Evolutionary conservation across 2,113 vertebrate genomes (phyloP), one percentile per base, ranked within the genome.

Genomic region (Leucopsar rothschildi): DNA sequence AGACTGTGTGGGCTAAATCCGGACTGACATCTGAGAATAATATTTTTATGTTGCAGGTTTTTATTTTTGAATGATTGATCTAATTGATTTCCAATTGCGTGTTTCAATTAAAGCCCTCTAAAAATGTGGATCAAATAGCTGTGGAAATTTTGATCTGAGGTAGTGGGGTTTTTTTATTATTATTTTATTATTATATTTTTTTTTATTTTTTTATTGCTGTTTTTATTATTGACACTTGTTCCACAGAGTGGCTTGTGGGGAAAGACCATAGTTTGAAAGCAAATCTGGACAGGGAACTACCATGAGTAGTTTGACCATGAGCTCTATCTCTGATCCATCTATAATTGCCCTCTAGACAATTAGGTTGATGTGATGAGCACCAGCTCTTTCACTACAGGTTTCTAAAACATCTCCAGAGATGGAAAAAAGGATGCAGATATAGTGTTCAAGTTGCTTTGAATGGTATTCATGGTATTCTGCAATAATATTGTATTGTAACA

Each of bases 251-350:
- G 10, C 37, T 80, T 44, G 1, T n/a, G 21, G 10, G 50, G 50
- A n/a, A 47, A 63, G 49, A 68, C 18, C 4, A 0, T 11, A 14
- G n/a, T 53, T 65, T 73, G 47, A 60, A 57, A 45, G 5, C 0
- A 0, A 12, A 49, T 53, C 11, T 52, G 37, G 12, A 22, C 29
- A 31, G 6, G 45, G 40, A 90, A 3, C 35, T 76, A 44, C 35
- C 21, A 47, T 4, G 8, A 68, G 22, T 20, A 28, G 39, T 92
- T 83, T 49, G 44, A 47, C 61, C 24, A 24, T n/a, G 33, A 83
- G 20, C 12, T 50, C 33, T 24, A 5, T n/a, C 35, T 80, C 23
- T 5, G 1, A 39, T 63, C 17, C 16, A 10, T 45, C 75, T 75
- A 4, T 55, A 39, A 28, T 68, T 87, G 23, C 19, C 3, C 7